Evolutionary conservation across 2,888 invertebrate genomes (phyloP), one percentile per base, ranked within the genome.

Genomic region (Callyntrura sp.): DNA sequence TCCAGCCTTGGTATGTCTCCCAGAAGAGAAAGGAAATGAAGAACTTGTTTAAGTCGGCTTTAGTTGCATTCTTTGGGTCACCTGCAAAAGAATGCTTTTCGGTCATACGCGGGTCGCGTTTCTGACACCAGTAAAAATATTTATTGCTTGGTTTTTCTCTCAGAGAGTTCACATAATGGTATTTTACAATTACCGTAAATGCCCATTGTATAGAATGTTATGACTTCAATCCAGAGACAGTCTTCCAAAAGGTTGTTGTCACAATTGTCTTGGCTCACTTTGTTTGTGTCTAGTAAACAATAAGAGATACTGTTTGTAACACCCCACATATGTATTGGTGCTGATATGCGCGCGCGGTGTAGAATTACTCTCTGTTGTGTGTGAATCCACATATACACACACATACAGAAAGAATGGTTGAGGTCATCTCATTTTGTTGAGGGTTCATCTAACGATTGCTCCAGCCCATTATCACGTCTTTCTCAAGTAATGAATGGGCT

Each of bases 401-500:
- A 23, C 43, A 17, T 11, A 20, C 3, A 25, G n/a, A 25, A 28
- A 65, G 68, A 79, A 86, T 86, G 84, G 90, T 87, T 86, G 85
- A 91, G 91, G 90, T 91, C 91, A 89, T 70, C 85, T 87, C 85
- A 91, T 90, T 90, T 91, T 83, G 87, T 85, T 17, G 89, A 90
- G 84, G 70, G 87, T 90, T 91, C 89, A 84, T 90, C 73, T 45
- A 78, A 65, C 76, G 79, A 90, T 85, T 85, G 85, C 82, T 90
- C 87, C 85, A 87, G 84, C 85, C 92, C 91, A 92, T 92, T 91
- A 92, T 92, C 92, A 92, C 92, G 91, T 91, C 90, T 92, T 91
- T 86, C 78, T 70, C 11, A 17, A 82, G 78, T 91, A 90, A 92
- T 92, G 92, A 91, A 91, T 91, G 92, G 90, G 85, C 76, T 83